A percentile compares a stretch with the other conserved stretches of the same genome.
phyloP scores from a whole-genome alignment of 2,888 invertebrate genomes.

The Tenthredo distinguenda region DNA sequence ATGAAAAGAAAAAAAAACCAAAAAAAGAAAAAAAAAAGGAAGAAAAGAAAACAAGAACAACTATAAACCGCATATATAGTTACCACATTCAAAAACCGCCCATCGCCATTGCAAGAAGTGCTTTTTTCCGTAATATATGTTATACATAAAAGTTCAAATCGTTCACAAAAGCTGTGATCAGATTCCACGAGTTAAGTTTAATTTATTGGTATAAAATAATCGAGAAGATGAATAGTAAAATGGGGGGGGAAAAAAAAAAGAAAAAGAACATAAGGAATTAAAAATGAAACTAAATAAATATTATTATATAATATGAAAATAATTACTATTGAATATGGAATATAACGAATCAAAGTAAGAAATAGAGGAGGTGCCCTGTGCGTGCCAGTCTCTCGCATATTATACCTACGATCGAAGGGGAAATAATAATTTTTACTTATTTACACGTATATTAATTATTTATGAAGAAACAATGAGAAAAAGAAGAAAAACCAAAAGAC shows the following conservation, averaged over 20 bases:
- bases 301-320: constrained; percentile 16
- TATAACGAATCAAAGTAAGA: not conserved
- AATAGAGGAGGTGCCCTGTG: not conserved
- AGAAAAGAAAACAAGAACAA: constrained; percentile 59
- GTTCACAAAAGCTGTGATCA: constrained; percentile 69
- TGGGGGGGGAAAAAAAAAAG: constrained; percentile 41
- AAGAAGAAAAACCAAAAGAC: constrained; percentile 52
- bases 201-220: constrained; percentile 50
- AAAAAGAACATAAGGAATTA: not conserved
- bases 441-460: constrained; percentile 64
- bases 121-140: constrained; percentile 60
- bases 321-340: constrained; percentile 1
- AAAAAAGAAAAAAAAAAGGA: constrained; percentile 58
- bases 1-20: not conserved
- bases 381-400: constrained; percentile 11
- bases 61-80: constrained; percentile 62
- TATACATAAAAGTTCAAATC: constrained; percentile 40
- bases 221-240: constrained; percentile 37
- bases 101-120: constrained; percentile 68
- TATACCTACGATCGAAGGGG: constrained; percentile 58
- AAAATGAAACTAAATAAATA: constrained; percentile 13
- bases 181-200: constrained; percentile 59
- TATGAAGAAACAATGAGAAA: constrained; percentile 53
- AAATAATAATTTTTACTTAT: constrained; percentile 69
- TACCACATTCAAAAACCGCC: constrained; percentile 69